Percentiles rank a stretch among this genome's conserved stretches.
Evolutionary conservation across 2,888 invertebrate species (phyloP).

Genomic region (Sphaeridia pumilis): DNA sequence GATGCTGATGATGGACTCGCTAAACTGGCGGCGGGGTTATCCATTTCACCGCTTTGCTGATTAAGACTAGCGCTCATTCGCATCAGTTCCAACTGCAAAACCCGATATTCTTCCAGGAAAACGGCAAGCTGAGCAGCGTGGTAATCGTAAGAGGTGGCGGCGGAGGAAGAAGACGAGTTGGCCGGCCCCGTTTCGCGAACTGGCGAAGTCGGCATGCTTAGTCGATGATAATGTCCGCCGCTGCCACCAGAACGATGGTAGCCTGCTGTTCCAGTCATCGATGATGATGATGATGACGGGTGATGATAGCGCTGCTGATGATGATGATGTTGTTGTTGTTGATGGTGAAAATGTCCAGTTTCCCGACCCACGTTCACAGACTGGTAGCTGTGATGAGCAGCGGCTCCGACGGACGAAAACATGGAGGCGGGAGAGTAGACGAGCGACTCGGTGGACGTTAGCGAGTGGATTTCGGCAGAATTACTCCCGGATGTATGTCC

Average conservation of each 20-base stretch:
- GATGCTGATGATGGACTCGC: neutral
- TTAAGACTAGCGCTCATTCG: slow-evolving; percentile 49
- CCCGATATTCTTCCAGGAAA: slow-evolving; percentile 66
- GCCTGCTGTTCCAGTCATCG: slow-evolving; percentile 2
- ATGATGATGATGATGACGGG: slow-evolving; percentile 1
- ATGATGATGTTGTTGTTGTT: slow-evolving; percentile 58
- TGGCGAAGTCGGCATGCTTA: slow-evolving; percentile 56
- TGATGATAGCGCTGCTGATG: slow-evolving; percentile 43
- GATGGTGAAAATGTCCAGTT: slow-evolving; percentile 37
- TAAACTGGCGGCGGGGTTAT: neutral
- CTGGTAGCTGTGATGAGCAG: neutral
- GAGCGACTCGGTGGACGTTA: slow-evolving; percentile 44
- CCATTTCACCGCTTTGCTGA: neutral
- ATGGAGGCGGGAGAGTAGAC: slow-evolving; percentile 36
- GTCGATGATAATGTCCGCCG: slow-evolving; percentile 39
- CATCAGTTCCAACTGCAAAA: slow-evolving; percentile 61
- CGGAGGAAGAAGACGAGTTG: neutral
- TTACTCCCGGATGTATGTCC: slow-evolving; percentile 54
- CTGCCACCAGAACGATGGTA: slow-evolving; percentile 5
- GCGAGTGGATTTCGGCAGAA: slow-evolving; percentile 45
- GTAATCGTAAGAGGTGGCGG: slow-evolving; percentile 51
- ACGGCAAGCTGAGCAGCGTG: slow-evolving; percentile 66
- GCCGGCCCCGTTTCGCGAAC: slow-evolving; percentile 43
- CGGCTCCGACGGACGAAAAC: neutral
- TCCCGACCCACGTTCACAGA: slow-evolving; percentile 34